Evolutionary conservation across 2,797 vertebrate genomes (phyloP).

Genomic region (Parauchenoglanis punctatus): DNA sequence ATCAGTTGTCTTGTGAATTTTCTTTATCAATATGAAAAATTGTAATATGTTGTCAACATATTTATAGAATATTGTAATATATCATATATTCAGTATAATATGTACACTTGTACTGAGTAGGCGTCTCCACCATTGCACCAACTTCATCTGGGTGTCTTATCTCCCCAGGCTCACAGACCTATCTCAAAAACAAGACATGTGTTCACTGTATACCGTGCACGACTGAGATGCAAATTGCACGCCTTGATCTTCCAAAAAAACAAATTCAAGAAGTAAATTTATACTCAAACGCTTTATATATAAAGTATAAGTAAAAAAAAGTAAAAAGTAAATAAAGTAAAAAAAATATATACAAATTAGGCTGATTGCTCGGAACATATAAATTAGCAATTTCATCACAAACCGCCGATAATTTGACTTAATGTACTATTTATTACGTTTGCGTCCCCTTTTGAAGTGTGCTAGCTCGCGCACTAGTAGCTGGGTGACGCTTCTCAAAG

Average conservation of each 20-base stretch:
- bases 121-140: not conserved
- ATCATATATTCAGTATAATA: not conserved
- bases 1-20: not conserved
- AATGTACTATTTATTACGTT: not conserved
- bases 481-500: conserved; percentile 19
- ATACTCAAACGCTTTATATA: not conserved
- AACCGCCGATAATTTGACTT: not conserved
- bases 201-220: too few relatives aligned
- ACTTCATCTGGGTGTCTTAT: not conserved
- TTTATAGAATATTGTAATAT: not conserved
- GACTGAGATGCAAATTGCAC: not conserved
- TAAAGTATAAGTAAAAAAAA: too few relatives aligned
- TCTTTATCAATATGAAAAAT: not conserved
- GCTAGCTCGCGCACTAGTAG: not conserved
- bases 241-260: not conserved
- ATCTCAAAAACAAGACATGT: not conserved
- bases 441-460: not conserved
- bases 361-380: not conserved
- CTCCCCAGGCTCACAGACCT: not conserved
- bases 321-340: too few relatives aligned
- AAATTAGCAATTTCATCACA: too few relatives aligned
- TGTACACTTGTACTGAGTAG: not conserved
- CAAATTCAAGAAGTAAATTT: not conserved
- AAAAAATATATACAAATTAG: not conserved
- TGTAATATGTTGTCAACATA: not conserved